Conservation (phyloP, 2,797 vertebrate genomes). For the Lemur catta region DNA sequence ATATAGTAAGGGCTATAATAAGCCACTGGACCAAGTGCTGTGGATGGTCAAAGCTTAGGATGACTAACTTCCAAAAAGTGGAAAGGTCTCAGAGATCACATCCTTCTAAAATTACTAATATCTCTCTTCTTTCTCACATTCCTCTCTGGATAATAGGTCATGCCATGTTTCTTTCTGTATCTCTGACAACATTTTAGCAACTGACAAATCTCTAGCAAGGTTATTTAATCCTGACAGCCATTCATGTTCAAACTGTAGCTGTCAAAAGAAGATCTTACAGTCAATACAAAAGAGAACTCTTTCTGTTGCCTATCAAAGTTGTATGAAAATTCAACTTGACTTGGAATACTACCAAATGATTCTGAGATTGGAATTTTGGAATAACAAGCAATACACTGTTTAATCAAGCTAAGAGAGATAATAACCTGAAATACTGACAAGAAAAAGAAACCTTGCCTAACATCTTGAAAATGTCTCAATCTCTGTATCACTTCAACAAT, state of each 20-base stretch:
- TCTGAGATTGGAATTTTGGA: neutral
- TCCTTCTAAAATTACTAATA: neutral
- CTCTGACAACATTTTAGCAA: constrained; percentile 14
- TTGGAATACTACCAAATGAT: neutral
- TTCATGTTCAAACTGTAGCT: neutral
- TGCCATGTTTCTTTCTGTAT: neutral
- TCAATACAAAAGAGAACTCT: neutral
- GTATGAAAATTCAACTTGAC: neutral
- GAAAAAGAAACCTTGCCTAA: constrained; percentile 4
- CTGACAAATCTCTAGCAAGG: neutral
- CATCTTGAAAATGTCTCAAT: neutral
- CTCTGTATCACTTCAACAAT: neutral
- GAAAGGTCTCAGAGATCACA: neutral
- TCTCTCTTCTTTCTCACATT: constrained; percentile 12
- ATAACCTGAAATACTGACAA: neutral
- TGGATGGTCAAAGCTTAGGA: neutral
- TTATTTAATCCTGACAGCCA: constrained; percentile 28
- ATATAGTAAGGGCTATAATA: neutral
- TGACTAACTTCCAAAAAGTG: neutral
- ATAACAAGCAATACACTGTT: neutral
- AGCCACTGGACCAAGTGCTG: neutral
- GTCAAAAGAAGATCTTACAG: neutral
- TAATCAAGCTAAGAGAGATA: neutral
- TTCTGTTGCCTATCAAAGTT: neutral
- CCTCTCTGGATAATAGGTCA: neutral